Base-by-base conservation (phyloP, 2,797 vertebrate genomes). In the Benthosema pterotum region DNA sequence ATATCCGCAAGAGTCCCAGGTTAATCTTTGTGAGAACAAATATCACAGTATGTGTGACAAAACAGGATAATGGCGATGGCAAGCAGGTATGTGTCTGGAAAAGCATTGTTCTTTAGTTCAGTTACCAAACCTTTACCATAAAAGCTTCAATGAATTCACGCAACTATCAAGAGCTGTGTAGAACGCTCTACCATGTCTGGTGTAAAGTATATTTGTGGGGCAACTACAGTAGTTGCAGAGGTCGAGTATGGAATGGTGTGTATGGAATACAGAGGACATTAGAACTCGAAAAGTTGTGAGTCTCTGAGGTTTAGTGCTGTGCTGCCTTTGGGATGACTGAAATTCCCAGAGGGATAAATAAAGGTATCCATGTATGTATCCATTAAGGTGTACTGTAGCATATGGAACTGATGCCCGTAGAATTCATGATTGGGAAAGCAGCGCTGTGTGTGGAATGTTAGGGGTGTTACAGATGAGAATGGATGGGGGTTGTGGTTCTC, bases 311-410 rank as follows among this genome's bases (percentile, higher is more conserved):
- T 38, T 38, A 38, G 32, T 38, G 32, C 32, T 38, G 6, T 38
- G 32, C 32, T 38, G 32, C 32, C 32, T 38, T 2, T 38, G 32
- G 32, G 32, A n/a, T 2, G 32, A 38, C 32, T 38, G 32, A 38
- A 38, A 9, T 38, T 9, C 32, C 32, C 32, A 0, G 7, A 8
- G 32, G 32, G 32, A 9, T 38, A 8, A 38, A 38, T 38, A 38
- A 38, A 38, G 8, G 32, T 38, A 11, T 38, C 32, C 7, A 38
- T 38, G 7, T 38, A 38, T 38, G 7, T 38, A 63, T 60, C 22
- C 60, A 51, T 69, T 71, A 79, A 74, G 72, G 73, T 62, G 14
- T 13, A 54, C 15, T 32, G 25, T 13, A 72, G 75, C 83, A 80
- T 75, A 77, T 74, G 64, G 53, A 14, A 46, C 65, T 50, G 42